These are phyloP conservation scores for Micronycteris hirsuta DNA, from an alignment of 2,113 vertebrate species.

Conservation along the genomic window DNA sequence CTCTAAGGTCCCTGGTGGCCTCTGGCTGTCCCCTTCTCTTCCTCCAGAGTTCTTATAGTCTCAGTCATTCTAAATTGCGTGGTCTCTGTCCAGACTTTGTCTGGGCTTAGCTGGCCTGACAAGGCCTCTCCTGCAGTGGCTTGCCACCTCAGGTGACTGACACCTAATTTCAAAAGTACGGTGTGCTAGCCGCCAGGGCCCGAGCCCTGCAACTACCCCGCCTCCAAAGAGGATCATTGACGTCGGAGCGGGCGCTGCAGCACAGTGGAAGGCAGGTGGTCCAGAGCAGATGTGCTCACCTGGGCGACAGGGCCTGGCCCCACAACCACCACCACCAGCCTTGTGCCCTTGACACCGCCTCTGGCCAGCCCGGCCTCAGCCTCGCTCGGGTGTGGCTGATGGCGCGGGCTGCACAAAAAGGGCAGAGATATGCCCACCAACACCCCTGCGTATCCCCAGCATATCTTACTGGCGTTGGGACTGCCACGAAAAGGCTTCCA, in stretches of 20 bases:
- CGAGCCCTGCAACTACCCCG: background rate
- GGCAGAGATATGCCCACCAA: accelerated
- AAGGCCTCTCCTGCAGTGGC: background rate
- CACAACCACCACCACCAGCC: background rate
- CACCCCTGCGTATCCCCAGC: accelerated
- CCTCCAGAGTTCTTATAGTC: background rate
- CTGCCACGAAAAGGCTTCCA: background rate
- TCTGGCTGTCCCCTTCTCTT: background rate
- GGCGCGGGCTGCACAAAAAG: accelerated
- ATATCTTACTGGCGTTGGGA: background rate
- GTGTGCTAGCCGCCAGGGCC: background rate
- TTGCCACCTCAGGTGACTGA: background rate
- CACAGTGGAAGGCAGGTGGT: background rate
- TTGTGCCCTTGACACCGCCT: background rate
- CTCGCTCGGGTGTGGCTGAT: accelerated
- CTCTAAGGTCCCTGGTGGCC: background rate
- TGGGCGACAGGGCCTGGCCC: too few species aligned
- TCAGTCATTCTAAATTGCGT: background rate
- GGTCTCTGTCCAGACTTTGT: background rate
- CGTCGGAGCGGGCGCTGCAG: background rate
- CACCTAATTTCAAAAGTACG: background rate
- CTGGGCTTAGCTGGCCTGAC: background rate
- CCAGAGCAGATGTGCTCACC: background rate
- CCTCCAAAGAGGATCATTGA: background rate
- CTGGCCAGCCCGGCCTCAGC: too few species aligned